These are phyloP conservation scores for Pangasius macronema DNA, from an alignment of 2,797 vertebrate species.

Conservation along the genomic window DNA sequence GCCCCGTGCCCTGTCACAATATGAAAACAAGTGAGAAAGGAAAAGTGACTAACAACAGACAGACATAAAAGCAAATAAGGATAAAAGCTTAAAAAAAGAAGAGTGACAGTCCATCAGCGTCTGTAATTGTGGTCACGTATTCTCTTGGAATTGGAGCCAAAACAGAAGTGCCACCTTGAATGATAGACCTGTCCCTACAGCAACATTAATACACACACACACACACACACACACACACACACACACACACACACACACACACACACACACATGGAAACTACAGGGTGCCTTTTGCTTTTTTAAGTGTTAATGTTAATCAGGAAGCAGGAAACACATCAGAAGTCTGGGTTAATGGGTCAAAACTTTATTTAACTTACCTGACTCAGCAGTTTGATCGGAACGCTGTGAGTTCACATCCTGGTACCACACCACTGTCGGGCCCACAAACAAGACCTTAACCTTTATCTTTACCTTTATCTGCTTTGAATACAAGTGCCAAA, in stretches of 20 bases:
- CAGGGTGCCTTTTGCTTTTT: slow-evolving; percentile 1
- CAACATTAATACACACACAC: slow-evolving; percentile 13
- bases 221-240: slow-evolving; percentile 2
- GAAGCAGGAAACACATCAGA: slow-evolving; percentile 20
- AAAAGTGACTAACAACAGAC: slow-evolving; percentile 57
- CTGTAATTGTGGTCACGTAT: slow-evolving; percentile 50
- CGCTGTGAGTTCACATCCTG: neutral
- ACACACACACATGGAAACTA: neutral
- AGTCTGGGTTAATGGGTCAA: neutral
- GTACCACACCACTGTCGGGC: neutral
- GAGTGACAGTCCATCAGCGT: slow-evolving; percentile 35
- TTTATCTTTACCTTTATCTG: neutral
- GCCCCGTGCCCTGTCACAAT: slow-evolving; percentile 67
- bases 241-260: slow-evolving; percentile 3
- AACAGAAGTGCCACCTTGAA: slow-evolving; percentile 47
- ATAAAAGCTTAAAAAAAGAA: slow-evolving; percentile 51
- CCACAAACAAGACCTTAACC: neutral
- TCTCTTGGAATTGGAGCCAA: slow-evolving; percentile 30
- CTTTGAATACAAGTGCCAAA: neutral
- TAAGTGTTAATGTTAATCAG: neutral
- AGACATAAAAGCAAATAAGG: slow-evolving; percentile 39
- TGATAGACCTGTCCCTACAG: slow-evolving; percentile 38
- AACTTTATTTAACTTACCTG: neutral
- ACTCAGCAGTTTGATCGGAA: neutral
- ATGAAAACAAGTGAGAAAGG: slow-evolving; percentile 34